Conservation (phyloP, 2,888 invertebrate genomes). For the Biston stratarius region DNA sequence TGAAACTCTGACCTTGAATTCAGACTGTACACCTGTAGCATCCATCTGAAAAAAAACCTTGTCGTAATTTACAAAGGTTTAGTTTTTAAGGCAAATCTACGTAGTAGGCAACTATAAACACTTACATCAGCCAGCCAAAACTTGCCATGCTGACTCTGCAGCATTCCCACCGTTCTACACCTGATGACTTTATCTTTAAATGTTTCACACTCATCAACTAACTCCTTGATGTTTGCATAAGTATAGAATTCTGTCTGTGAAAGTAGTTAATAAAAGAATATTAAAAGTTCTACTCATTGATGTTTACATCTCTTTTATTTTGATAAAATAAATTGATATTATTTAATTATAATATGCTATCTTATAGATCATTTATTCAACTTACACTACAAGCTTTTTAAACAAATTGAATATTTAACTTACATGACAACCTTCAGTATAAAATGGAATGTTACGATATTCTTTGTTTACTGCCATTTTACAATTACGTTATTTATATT, state of each 20-base stretch:
- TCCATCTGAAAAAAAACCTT: slow-evolving; percentile 56
- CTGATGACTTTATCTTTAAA: slow-evolving; percentile 52
- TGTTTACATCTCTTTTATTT: too few relatives aligned
- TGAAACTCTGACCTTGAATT: slow-evolving; percentile 59
- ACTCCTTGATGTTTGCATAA: slow-evolving; percentile 55
- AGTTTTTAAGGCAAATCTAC: not conserved
- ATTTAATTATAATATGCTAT: too few relatives aligned
- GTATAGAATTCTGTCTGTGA: slow-evolving; percentile 68
- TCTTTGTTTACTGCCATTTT: slow-evolving; percentile 1
- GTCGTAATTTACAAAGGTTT: not conserved
- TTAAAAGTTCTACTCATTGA: too few relatives aligned
- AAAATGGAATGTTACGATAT: slow-evolving; percentile 51
- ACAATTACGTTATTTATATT: not conserved
- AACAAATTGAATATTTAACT: too few relatives aligned
- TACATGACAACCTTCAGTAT: slow-evolving; percentile 59
- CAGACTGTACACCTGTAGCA: slow-evolving; percentile 39
- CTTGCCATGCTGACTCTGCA: slow-evolving; percentile 65
- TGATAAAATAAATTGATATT: too few relatives aligned
- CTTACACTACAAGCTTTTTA: too few relatives aligned
- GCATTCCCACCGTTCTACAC: slow-evolving; percentile 70
- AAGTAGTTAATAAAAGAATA: not conserved
- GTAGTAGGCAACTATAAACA: not conserved
- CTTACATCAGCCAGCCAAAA: slow-evolving; percentile 68
- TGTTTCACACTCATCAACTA: slow-evolving; percentile 52
- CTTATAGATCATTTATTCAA: too few relatives aligned